Base-by-base conservation (phyloP, 2,888 invertebrate genomes). In the Caenorhabditis japonica region DNA sequence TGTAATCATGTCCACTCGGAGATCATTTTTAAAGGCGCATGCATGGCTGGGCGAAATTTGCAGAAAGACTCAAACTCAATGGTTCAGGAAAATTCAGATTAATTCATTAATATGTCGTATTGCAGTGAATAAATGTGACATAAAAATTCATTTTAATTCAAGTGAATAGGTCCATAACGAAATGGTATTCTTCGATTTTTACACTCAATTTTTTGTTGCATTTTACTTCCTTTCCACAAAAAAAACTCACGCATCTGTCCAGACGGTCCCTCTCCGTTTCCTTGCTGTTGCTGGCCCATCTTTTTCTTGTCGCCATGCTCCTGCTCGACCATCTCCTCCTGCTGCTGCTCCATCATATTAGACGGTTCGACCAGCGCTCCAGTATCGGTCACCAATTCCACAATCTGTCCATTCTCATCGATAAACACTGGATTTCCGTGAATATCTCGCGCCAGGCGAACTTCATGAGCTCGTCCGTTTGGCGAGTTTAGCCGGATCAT, bases 311-410 rank as follows among this genome's bases (percentile, higher is more conserved):
- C 51, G 10, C 38, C 43, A 1, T 47, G 43, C n/a, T 12, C 30
- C 15, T 34, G 39, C 27, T 51, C 56, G 33, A 43, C 12, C 56
- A 46, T 19, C 19, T 34, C 49, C 12, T 53, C 33, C 34, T 56
- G 51, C 25, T 47, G 55, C 8, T 30, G 33, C 10, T 59, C 58
- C 3, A 43, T 41, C 38, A 72, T 59, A 30, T 30, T 19, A 10
- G 15, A 33, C 41, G 62, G 41, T 19, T 66, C 66, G 3, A 70
- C 59, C 0, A 33, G 38, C 23, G 51, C 52, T 33, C 64, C 70
- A 7, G 66, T 41, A 19, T 74, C 74, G 4, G 62, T 69, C 0
- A 74, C 46, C 34, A 74, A 25, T 23, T 74, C 69, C 23, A 74
- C 68, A 21, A 62, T 19, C 1, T 49, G 44, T 7, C 61, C 69